Base-by-base conservation (phyloP, 2,797 vertebrate species). In the Danio tinwini region DNA sequence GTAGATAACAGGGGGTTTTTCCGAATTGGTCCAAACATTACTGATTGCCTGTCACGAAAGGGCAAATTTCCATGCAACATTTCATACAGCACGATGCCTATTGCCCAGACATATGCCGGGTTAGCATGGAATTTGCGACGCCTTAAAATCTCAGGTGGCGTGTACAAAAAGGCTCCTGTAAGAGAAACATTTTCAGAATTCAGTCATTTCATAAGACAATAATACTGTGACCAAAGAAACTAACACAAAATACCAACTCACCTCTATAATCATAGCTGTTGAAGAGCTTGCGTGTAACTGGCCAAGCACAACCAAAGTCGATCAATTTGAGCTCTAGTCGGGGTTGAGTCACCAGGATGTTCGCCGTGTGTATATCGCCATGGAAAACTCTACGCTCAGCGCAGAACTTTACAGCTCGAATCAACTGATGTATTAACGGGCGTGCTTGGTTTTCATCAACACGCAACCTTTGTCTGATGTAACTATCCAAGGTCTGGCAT, bases 81-180 rank as follows among this genome's bases (percentile, higher is more conserved):
- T 40, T 62, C 59, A 62, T 40, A 62, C 37, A 62, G 59, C 59
- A 62, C 59, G 40, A 40, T 2, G n/a, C 59, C 59, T 62, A 62
- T 5, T 40, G 37, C 59, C 59, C 37, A 62, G 37, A 62, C 59
- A 16, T 62, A 62, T n/a, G 59, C 39, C n/a, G 59, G 59, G 11
- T 62, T n/a, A n/a, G 39, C 39, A 9, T 62, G 7, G 39, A 62
- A 62, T n/a, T 13, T 40, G 39, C 14, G 5, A 16, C 62, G 1
- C 14, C 2, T 10, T 6, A 62, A n/a, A 39, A 62, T 39, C 39
- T 62, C 59, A 62, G 59, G 59, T 62, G 59, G 59, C 37, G 59
- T 40, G 59, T 16, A 62, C 14, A 62, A 14, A 8, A 7, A 4
- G 16, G 59, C 59, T 62, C 59, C 59, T 62, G 56, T 37, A 16